Evolutionary conservation across 1,140 invertebrate genomes (phyloP), one percentile per base, ranked within the genome.

Genomic region (Zaprionus kolodkinae): DNA sequence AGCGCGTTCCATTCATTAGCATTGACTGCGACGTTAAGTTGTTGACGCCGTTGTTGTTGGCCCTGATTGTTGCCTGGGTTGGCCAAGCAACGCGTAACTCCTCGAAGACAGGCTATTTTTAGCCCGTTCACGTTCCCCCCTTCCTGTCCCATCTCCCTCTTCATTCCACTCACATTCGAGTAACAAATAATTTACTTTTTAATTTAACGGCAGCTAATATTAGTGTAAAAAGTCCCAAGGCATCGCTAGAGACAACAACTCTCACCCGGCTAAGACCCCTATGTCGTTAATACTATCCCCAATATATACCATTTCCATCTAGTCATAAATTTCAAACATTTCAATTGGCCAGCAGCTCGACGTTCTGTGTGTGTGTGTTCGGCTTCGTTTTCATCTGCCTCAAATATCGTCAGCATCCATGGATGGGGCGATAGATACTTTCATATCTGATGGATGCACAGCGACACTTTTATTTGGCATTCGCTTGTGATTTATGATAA

Each of bases 1-100:
- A 87, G 78, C 79, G 83, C 83, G 72, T 87, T 79, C 68, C 83
- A 86, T 88, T 87, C 83, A 87, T 88, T 87, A 83, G 83, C 84
- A 88, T 72, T 74, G 72, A 55, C 84, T 75, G 63, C 40, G n/a
- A 45, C 40, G 40, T 45, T 30, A 56, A 60, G 64, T 70, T 62
- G 62, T 62, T 72, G 59, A 45, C 70, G 69, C 36, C 36, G 56
- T 62, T 62, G 57, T 54, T 67, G 54, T 45, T 78, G 68, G 62
- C 59, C 35, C 27, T 43, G 59, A 12, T 43, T 70, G 75, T 69
- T 56, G 69, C 40, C 56, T 61, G 55, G 9, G 17, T 12, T 50
- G 45, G 60, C 43, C 78, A n/a, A n/a, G n/a, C n/a, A 50, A 52
- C 45, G 38, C 21, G 57, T 70, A 64, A 60, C 68, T 77, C 64